phyloP scores from a whole-genome alignment of 1,140 invertebrate species.

The Drosophila obscura region DNA sequence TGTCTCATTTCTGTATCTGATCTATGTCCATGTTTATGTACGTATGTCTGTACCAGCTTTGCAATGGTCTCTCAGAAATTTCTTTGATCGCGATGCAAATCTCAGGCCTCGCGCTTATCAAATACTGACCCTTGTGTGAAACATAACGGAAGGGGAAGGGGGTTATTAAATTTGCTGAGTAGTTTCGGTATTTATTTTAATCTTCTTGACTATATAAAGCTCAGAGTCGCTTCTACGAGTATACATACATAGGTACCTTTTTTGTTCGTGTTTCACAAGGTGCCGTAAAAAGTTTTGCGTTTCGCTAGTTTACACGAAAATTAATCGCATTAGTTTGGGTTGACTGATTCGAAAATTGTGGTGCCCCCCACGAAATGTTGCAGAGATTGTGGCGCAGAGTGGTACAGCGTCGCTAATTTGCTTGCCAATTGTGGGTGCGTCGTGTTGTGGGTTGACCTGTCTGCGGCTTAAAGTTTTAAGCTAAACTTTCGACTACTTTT shows the following conservation, averaged over 20 bases:
- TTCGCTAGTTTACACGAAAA: conserved; percentile 70
- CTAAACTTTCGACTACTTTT: conserved; percentile 24
- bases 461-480: conserved; percentile 44
- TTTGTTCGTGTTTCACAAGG: neutral
- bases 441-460: conserved; percentile 33
- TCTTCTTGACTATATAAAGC: neutral
- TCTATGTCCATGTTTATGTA: too few relatives aligned
- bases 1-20: too few relatives aligned
- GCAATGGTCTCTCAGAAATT: too few relatives aligned
- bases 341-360: conserved; percentile 50
- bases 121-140: too few relatives aligned
- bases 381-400: conserved; percentile 19
- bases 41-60: too few relatives aligned
- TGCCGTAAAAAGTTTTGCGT: conserved; percentile 37
- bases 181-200: too few relatives aligned
- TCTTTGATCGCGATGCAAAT: too few relatives aligned
- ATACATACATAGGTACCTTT: neutral
- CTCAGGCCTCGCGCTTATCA: too few relatives aligned
- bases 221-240: conserved; percentile 5
- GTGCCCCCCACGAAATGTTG: conserved; percentile 37
- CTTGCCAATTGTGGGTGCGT: conserved; percentile 39
- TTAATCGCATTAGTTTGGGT: conserved; percentile 68
- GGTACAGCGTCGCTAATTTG: conserved; percentile 54
- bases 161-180: too few relatives aligned
- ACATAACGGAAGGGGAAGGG: too few relatives aligned